Conservation (phyloP, 2,113 vertebrate species). For the Xenopus laevis region DNA sequence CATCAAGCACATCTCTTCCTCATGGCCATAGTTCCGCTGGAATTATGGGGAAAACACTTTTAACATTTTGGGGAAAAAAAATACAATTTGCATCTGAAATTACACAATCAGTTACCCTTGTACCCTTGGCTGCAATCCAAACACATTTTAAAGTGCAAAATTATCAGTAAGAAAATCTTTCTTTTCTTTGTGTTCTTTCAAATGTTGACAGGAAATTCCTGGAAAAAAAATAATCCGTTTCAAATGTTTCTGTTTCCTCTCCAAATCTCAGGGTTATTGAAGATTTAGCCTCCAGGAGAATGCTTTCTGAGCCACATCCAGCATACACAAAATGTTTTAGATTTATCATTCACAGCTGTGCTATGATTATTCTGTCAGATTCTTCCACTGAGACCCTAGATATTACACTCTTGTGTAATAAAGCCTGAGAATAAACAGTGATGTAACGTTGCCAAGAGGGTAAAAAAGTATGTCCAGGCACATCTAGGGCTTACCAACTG, state of each 20-base stretch:
- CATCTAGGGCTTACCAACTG: neutral
- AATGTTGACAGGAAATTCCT: slow-evolving; percentile 1
- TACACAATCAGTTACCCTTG: too few species aligned
- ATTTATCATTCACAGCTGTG: slow-evolving; percentile 18
- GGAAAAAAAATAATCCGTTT: slow-evolving; percentile 10
- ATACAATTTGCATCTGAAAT: too few species aligned
- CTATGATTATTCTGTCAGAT: slow-evolving; percentile 8
- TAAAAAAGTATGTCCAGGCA: neutral
- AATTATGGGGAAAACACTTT: too few species aligned
- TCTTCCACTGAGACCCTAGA: neutral
- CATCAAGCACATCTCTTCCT: too few species aligned
- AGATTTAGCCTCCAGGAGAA: slow-evolving; percentile 18
- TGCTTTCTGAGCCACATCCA: neutral
- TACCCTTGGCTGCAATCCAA: neutral
- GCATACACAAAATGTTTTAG: slow-evolving; percentile 7
- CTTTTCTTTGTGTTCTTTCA: neutral
- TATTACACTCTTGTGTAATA: slow-evolving; percentile 11
- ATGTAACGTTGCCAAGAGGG: neutral
- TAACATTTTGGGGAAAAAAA: too few species aligned
- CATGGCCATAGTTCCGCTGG: too few species aligned
- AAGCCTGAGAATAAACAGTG: neutral
- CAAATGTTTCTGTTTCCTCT: slow-evolving; percentile 27
- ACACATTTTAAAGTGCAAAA: neutral
- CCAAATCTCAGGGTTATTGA: slow-evolving; percentile 10
- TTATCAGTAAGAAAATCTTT: neutral